Conservation (phyloP, 2,888 invertebrate genomes). For the Rhaphigaster nebulosa region DNA sequence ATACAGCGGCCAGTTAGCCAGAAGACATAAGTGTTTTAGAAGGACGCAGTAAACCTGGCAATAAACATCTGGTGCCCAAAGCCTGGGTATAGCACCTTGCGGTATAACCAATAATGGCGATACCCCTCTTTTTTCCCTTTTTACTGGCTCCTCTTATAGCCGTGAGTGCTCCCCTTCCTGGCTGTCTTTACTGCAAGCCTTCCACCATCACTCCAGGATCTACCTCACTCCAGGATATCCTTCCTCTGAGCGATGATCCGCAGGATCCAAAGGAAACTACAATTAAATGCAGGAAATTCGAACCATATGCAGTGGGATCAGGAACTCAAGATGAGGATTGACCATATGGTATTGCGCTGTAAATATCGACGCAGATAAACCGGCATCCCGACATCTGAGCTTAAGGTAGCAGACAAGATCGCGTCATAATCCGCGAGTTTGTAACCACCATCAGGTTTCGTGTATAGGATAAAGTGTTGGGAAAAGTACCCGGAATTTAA, state of each 20-base stretch:
- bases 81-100: neutral
- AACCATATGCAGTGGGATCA: neutral
- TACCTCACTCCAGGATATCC: neutral
- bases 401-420: neutral
- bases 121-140: neutral
- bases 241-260: neutral
- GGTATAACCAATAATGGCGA: constrained; percentile 42
- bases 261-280: neutral
- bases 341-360: neutral
- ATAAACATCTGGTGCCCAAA: constrained; percentile 29
- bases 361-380: neutral
- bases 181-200: neutral
- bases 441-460: too few relatives aligned
- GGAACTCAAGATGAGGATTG: neutral
- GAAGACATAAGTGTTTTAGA: constrained; percentile 53
- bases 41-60: constrained; percentile 42
- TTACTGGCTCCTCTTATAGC: constrained; percentile 40
- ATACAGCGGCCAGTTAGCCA: constrained; percentile 25
- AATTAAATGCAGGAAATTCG: neutral
- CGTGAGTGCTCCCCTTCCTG: constrained; percentile 2
- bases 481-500: too few relatives aligned
- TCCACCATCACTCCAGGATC: constrained; percentile 4
- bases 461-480: too few relatives aligned
- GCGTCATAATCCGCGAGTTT: too few relatives aligned
- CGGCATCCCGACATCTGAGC: too few relatives aligned